Evolutionary conservation across 2,888 invertebrate species (phyloP).

Genomic region (Protonemura montana): DNA sequence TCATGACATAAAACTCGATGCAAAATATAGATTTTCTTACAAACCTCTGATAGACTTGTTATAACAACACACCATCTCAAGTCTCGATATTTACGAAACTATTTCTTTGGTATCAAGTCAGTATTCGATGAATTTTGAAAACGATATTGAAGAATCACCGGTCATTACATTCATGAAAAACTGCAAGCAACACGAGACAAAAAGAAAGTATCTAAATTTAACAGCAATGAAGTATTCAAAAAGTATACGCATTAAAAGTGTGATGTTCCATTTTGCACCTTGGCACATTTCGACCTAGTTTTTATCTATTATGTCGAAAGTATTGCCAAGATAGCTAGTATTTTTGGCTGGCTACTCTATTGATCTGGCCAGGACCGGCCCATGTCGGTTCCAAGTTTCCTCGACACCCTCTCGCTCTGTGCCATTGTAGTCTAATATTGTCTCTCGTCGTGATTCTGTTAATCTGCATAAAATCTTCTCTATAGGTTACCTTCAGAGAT

Average conservation of each 20-base stretch:
- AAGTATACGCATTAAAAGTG: background rate
- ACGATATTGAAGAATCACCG: too few species aligned
- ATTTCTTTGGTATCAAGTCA: too few species aligned
- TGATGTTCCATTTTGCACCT: constrained; percentile 25
- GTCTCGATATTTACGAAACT: too few species aligned
- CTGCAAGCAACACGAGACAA: too few species aligned
- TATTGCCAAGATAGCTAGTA: constrained; percentile 24
- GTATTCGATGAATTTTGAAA: too few species aligned
- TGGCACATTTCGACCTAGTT: constrained; percentile 45
- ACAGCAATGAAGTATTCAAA: constrained; percentile 1
- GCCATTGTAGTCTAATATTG: constrained; percentile 9
- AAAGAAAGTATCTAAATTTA: too few species aligned
- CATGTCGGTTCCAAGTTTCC: constrained; percentile 8
- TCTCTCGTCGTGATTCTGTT: background rate
- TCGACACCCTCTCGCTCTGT: background rate
- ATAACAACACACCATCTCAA: too few species aligned
- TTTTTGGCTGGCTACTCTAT: constrained; percentile 38
- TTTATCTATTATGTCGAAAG: constrained; percentile 27
- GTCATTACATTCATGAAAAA: too few species aligned
- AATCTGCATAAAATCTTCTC: background rate
- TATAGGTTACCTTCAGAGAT: background rate
- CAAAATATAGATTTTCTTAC: too few species aligned
- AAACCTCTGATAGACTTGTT: too few species aligned
- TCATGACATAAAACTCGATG: too few species aligned
- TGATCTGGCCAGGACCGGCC: constrained; percentile 27